These are phyloP conservation scores for Bombus fervidus DNA, from an alignment of 1,140 invertebrate species.

Conservation along the genomic window DNA sequence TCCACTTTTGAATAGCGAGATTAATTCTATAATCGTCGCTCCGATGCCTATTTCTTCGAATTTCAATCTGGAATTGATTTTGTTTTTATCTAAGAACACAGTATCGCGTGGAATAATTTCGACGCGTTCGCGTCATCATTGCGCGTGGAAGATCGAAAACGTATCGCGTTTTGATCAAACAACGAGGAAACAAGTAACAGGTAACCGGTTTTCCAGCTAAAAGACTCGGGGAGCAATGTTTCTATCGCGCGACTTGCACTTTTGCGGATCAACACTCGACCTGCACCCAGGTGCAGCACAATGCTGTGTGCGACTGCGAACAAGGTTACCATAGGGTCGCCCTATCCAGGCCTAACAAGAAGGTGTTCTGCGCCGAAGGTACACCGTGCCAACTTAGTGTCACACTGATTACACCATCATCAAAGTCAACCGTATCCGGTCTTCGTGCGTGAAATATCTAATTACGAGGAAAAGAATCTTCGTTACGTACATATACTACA, in stretches of 20 bases:
- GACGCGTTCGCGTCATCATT: background rate
- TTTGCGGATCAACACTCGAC: conserved; percentile 90
- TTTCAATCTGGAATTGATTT: no score
- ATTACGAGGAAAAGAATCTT: no score
- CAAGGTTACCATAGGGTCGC: conserved; percentile 89
- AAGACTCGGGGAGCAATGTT: conserved; percentile 92
- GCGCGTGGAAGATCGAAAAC: background rate
- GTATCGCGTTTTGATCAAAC: background rate
- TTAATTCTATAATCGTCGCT: background rate
- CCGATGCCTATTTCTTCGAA: no score
- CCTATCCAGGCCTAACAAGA: conserved; percentile 87
- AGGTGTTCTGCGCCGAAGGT: conserved; percentile 92
- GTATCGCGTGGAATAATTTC: no score
- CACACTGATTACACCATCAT: no score
- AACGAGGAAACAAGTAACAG: background rate
- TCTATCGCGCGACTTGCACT: conserved; percentile 90
- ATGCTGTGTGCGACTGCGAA: conserved; percentile 92
- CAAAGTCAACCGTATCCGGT: background rate
- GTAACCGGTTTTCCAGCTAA: conserved; percentile 84
- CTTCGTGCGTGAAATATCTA: background rate
- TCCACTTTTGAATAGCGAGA: background rate
- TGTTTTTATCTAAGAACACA: no score
- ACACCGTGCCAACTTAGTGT: conserved; percentile 53
- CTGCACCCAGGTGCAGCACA: conserved; percentile 92
- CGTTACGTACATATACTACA: no score